Percentiles rank a stretch among this genome's conserved stretches.
Evolutionary conservation across 2,888 invertebrate genomes (phyloP).

Genomic region (Drosophila meridiana): DNA sequence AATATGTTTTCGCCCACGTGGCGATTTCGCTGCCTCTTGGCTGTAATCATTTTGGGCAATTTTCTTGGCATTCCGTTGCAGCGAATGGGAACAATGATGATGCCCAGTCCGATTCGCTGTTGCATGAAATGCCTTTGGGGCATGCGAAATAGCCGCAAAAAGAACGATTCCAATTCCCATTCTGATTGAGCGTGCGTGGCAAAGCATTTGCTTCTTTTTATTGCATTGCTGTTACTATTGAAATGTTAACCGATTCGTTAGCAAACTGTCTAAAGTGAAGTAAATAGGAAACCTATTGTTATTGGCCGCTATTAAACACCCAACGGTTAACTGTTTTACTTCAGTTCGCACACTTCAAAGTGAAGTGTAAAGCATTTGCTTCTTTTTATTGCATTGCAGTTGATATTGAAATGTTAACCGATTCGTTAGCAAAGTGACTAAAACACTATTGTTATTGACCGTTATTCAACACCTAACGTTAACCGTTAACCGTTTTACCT

Average conservation of each 20-base stretch:
- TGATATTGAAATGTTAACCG: background rate
- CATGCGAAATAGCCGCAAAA: background rate
- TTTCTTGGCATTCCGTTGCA: conserved; percentile 15
- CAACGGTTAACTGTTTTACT: background rate
- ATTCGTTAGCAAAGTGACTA: background rate
- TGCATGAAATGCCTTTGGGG: conserved; percentile 13
- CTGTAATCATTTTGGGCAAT: conserved; percentile 30
- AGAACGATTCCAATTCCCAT: background rate
- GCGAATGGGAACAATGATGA: conserved; percentile 23
- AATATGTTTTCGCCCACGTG: conserved; percentile 48
- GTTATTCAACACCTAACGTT: background rate
- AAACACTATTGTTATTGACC: background rate
- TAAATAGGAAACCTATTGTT: background rate
- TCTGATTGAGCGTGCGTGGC: background rate
- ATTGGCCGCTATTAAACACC: background rate
- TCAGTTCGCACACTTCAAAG: background rate
- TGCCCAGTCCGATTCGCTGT: conserved; percentile 8
- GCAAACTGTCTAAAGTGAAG: background rate
- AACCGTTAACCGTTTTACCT: conserved; percentile 2
- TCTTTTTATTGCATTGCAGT: background rate
- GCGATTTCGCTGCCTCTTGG: conserved; percentile 11
- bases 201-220: background rate
- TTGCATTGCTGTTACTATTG: background rate
- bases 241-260: background rate
- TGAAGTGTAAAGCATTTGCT: background rate